Evolutionary conservation across 1,140 invertebrate species (phyloP).

Genomic region (Steinernema feltiae): DNA sequence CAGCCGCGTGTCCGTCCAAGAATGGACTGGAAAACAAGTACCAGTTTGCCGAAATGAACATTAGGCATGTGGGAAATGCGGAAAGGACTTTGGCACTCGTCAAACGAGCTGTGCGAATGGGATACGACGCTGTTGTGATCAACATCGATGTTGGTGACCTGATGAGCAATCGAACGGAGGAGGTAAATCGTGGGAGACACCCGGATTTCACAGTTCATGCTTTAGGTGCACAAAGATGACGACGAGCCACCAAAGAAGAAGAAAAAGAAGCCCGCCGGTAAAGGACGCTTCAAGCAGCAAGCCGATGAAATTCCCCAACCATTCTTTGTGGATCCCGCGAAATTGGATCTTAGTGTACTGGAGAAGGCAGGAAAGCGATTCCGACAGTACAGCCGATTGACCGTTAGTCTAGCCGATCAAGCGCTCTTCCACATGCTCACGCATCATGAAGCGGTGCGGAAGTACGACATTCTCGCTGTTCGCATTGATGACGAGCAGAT

Average conservation of each 20-base stretch:
- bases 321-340: constrained; percentile 42
- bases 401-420: constrained; percentile 46
- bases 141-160: constrained; percentile 54
- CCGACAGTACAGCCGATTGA: constrained; percentile 54
- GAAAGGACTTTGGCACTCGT: constrained; percentile 45
- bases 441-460: constrained; percentile 43
- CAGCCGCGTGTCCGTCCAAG: not conserved
- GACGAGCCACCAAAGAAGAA: constrained; percentile 43
- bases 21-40: constrained; percentile 22
- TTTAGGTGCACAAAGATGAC: constrained; percentile 6
- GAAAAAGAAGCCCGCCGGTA: constrained; percentile 46
- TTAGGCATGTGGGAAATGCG: constrained; percentile 47
- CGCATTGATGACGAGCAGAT: constrained; percentile 46
- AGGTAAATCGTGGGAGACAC: constrained; percentile 25
- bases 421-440: constrained; percentile 42
- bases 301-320: constrained; percentile 47
- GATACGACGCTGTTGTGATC: constrained; percentile 53
- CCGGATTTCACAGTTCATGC: too few relatives aligned
- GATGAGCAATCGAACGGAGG: constrained; percentile 16
- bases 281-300: constrained; percentile 19
- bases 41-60: constrained; percentile 55
- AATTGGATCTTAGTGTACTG: constrained; percentile 42
- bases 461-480: constrained; percentile 54
- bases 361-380: constrained; percentile 45
- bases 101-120: constrained; percentile 49